A percentile compares a stretch with the other conserved stretches of the same genome.
Evolutionary conservation across 2,797 vertebrate genomes (phyloP).

Genomic region (Austrolebias charrua): DNA sequence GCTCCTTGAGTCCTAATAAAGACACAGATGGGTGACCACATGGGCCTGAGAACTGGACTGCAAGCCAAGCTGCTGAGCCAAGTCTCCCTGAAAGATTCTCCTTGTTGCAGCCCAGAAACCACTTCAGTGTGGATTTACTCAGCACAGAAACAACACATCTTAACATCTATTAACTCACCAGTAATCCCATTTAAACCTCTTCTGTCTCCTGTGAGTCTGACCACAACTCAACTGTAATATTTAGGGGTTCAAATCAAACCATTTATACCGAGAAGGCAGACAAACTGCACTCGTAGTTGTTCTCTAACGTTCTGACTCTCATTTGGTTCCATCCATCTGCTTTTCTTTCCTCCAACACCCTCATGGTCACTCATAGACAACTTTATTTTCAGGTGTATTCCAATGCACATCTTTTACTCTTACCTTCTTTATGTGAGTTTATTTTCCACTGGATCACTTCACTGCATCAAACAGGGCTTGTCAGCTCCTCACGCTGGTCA

Average conservation of each 20-base stretch:
- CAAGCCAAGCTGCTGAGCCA: conserved; percentile 35
- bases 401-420: conserved; percentile 30
- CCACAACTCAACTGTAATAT: conserved; percentile 20
- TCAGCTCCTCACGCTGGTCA: conserved; percentile 75
- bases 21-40: conserved; percentile 50
- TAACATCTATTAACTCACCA: conserved; percentile 45
- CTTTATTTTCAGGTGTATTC: background rate
- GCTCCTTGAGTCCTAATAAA: conserved; percentile 54
- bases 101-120: conserved; percentile 51
- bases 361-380: too few relatives aligned
- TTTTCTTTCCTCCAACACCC: background rate
- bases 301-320: too few relatives aligned
- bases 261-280: too few relatives aligned
- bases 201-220: conserved; percentile 34
- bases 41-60: conserved; percentile 53
- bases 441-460: conserved; percentile 77
- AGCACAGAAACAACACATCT: conserved; percentile 7
- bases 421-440: conserved; percentile 78
- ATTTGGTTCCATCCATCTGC: conserved; percentile 12
- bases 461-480: conserved; percentile 82
- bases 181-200: conserved; percentile 35
- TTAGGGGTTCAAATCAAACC: conserved; percentile 37
- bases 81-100: conserved; percentile 60
- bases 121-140: conserved; percentile 43
- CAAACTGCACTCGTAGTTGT: too few relatives aligned